Evolutionary conservation across 2,113 vertebrate species (phyloP).

Genomic region (Ptilonorhynchus violaceus): DNA sequence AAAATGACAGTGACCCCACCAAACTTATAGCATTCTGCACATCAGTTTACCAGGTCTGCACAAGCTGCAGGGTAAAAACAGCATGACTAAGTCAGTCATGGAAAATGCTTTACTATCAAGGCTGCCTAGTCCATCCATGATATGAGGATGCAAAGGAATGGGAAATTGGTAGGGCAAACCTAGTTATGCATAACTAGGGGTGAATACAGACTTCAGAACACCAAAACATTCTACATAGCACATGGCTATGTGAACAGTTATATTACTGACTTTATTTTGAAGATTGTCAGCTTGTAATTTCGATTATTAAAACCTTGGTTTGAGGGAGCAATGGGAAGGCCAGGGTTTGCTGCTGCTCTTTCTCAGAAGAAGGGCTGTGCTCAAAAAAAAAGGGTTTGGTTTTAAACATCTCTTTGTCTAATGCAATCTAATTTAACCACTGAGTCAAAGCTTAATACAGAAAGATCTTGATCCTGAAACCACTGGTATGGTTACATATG

Average conservation of each 20-base stretch:
- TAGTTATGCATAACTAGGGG: background rate
- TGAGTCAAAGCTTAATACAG: background rate
- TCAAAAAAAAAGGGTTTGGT: background rate
- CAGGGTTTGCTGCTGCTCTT: background rate
- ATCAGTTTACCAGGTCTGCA: background rate
- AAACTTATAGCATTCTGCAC: background rate
- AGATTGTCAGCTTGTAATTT: background rate
- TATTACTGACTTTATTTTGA: background rate
- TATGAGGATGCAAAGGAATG: background rate
- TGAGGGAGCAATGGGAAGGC: background rate
- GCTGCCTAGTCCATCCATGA: background rate
- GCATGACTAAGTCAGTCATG: background rate
- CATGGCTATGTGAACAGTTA: background rate
- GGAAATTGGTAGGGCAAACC: background rate
- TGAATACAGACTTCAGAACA: background rate
- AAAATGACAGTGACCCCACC: background rate
- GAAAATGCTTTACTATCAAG: background rate
- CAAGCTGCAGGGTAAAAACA: background rate
- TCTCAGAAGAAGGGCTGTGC: background rate
- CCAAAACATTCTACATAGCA: background rate
- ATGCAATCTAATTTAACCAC: background rate
- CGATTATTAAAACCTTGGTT: background rate
- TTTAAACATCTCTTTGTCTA: background rate
- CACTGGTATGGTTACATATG: background rate
- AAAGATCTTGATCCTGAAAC: background rate